Evolutionary conservation across 2,888 invertebrate species (phyloP).

Genomic region (Caenorhabditis angaria): DNA sequence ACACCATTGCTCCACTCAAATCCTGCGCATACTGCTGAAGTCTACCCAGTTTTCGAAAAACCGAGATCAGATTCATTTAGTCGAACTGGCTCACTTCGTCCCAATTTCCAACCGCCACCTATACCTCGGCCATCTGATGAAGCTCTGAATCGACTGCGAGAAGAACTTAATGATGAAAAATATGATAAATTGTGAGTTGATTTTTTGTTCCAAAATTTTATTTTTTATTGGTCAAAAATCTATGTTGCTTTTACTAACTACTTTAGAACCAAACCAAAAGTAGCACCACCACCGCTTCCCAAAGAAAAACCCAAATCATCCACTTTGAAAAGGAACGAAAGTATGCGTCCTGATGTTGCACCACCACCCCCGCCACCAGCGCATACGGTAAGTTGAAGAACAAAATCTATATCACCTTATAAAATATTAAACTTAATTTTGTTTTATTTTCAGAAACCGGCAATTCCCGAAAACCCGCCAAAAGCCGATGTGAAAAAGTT

Average conservation of each 20-base stretch:
- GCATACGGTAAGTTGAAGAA: conserved; percentile 23
- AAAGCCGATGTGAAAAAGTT: conserved; percentile 1
- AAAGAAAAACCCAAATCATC: conserved; percentile 25
- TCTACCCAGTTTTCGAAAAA: conserved; percentile 24
- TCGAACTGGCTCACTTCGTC: conserved; percentile 29
- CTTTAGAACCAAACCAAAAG: conserved; percentile 23
- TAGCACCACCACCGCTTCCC: conserved; percentile 22
- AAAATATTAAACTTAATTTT: not conserved
- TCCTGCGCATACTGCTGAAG: conserved; percentile 7
- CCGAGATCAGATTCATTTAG: conserved; percentile 15
- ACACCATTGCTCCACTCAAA: conserved; percentile 22
- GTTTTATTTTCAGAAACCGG: conserved; percentile 28
- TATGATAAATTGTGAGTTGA: conserved; percentile 20
- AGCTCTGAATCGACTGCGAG: conserved; percentile 27
- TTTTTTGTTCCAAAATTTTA: too few relatives aligned
- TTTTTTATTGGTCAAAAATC: not conserved
- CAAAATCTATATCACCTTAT: not conserved
- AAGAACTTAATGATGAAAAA: conserved; percentile 31
- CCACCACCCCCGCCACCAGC: conserved; percentile 50
- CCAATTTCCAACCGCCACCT: conserved; percentile 35
- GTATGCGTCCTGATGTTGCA: conserved; percentile 44
- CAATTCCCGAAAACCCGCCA: conserved; percentile 36
- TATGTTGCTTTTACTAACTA: not conserved
- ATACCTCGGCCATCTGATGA: conserved; percentile 35
- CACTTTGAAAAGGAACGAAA: conserved; percentile 31